These are phyloP conservation scores for Trichonephila clavata DNA, from an alignment of 1,140 invertebrate genomes.

Conservation along the genomic window DNA sequence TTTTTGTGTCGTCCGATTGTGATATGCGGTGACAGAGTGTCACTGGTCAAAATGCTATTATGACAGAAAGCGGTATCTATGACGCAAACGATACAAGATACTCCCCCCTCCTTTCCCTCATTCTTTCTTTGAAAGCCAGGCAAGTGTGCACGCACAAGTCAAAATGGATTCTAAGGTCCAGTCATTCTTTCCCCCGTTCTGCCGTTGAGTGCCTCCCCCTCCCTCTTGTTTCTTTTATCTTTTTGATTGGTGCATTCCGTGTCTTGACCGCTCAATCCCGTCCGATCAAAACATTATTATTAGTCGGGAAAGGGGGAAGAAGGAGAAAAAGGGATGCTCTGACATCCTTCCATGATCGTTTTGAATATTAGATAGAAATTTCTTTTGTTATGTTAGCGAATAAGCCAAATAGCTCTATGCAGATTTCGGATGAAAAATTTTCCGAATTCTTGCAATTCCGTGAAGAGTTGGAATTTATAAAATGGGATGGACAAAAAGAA, in stretches of 20 bases:
- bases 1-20: background rate
- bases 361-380: too few relatives aligned
- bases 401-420: too few relatives aligned
- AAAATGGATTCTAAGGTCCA: background rate
- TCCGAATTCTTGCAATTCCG: too few relatives aligned
- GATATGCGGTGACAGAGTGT: background rate
- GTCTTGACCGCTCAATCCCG: constrained; percentile 1
- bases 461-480: too few relatives aligned
- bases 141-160: background rate
- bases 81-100: constrained; percentile 19
- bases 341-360: too few relatives aligned
- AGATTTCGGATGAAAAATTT: too few relatives aligned
- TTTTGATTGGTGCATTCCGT: constrained; percentile 8
- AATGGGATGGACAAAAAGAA: too few relatives aligned
- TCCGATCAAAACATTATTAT: background rate
- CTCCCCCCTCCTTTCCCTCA: background rate
- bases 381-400: too few relatives aligned
- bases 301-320: background rate
- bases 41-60: constrained; percentile 52
- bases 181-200: background rate
- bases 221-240: background rate
- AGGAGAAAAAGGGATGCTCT: too few relatives aligned
- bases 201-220: background rate
- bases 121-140: background rate
- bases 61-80: constrained; percentile 34